Percentiles rank a stretch among this genome's conserved stretches.
These are phyloP conservation scores for Drosophila mulleri DNA, from an alignment of 2,888 invertebrate genomes.

Conservation along the genomic window DNA sequence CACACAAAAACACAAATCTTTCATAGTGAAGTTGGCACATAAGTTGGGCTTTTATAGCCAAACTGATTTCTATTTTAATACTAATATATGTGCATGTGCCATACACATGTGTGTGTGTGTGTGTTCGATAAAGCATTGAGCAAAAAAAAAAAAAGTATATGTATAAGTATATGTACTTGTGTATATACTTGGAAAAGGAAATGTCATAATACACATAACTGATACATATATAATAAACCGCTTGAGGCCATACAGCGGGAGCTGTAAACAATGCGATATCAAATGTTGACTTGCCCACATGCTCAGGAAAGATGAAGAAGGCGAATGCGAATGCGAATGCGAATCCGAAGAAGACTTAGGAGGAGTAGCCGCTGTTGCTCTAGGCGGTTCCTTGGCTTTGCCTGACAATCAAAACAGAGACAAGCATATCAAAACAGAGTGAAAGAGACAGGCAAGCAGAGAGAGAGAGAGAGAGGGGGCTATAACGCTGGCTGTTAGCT, in stretches of 20 bases:
- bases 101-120: slow-evolving; percentile 9
- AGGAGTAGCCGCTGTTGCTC: slow-evolving; percentile 23
- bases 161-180: slow-evolving; percentile 25
- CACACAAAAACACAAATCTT: slow-evolving; percentile 33
- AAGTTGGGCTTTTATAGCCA: slow-evolving; percentile 61
- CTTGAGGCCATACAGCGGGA: slow-evolving; percentile 48
- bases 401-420: slow-evolving; percentile 50
- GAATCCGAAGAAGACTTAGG: background rate
- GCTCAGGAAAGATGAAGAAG: slow-evolving; percentile 21
- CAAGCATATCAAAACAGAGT: background rate
- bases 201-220: slow-evolving; percentile 76
- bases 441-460: background rate
- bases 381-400: slow-evolving; percentile 21
- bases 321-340: background rate
- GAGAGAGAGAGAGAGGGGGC: background rate
- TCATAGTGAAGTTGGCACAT: slow-evolving; percentile 42
- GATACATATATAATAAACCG: slow-evolving; percentile 79
- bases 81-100: slow-evolving; percentile 21
- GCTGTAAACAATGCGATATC: slow-evolving; percentile 63
- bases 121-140: slow-evolving; percentile 58
- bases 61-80: slow-evolving; percentile 61
- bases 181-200: slow-evolving; percentile 54
- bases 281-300: slow-evolving; percentile 72
- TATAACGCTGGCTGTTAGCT: slow-evolving; percentile 24
- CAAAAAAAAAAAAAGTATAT: slow-evolving; percentile 8